These are phyloP conservation scores for Chrysemys picta DNA, from an alignment of 2,113 vertebrate genomes.

Conservation along the genomic window DNA sequence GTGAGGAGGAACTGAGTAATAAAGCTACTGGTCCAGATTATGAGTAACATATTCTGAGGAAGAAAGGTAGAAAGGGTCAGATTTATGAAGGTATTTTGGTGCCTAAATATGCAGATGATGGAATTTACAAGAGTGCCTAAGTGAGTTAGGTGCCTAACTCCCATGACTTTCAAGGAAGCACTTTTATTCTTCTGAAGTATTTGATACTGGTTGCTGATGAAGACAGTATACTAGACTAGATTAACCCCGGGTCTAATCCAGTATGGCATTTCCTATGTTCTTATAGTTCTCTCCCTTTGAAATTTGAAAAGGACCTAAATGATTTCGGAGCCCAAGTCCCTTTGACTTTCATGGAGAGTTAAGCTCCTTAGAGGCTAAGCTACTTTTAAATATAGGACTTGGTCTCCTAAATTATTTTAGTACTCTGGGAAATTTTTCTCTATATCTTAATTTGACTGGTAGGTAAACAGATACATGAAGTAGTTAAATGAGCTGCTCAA, in stretches of 20 bases:
- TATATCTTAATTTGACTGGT: not conserved
- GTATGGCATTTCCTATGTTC: not conserved
- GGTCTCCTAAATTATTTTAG: not conserved
- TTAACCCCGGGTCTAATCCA: not conserved
- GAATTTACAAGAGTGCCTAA: not conserved
- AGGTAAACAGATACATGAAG: not conserved
- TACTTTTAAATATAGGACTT: not conserved
- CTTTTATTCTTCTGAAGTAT: not conserved
- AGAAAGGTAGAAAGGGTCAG: fast-evolving
- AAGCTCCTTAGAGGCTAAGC: not conserved
- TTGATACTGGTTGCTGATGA: not conserved
- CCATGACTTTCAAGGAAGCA: not conserved
- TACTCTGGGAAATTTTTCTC: not conserved
- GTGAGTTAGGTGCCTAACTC: not conserved
- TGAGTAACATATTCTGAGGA: not conserved
- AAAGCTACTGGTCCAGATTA: not conserved
- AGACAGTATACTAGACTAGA: not conserved
- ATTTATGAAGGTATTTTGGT: not conserved
- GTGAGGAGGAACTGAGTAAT: not conserved
- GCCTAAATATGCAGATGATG: not conserved
- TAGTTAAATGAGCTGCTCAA: not conserved
- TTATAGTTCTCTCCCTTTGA: not conserved
- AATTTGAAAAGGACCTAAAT: not conserved
- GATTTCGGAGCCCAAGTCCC: not conserved
- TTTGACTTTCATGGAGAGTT: not conserved